A percentile compares a stretch with the other conserved stretches of the same genome.
Evolutionary conservation across 2,888 invertebrate genomes (phyloP).

Genomic region (Cordilura impudica): DNA sequence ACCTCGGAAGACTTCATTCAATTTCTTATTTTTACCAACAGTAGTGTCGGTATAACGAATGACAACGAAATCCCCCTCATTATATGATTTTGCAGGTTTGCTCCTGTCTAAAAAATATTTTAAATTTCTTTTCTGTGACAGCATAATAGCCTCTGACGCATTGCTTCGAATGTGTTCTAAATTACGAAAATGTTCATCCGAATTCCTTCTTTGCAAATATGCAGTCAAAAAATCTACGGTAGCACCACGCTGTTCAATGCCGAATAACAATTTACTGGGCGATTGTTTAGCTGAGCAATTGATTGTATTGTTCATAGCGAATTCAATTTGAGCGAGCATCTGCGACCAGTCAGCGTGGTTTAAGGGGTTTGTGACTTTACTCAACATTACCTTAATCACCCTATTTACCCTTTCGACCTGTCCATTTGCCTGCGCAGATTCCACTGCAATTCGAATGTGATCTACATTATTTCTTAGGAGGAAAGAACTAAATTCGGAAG

Average conservation of each 20-base stretch:
- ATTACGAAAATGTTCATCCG: no score
- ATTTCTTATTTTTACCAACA: no score
- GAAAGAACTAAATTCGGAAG: constrained; percentile 2
- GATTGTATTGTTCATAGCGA: constrained; percentile 68
- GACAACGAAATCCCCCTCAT: constrained; percentile 27
- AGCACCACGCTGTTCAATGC: constrained; percentile 35
- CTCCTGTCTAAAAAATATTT: constrained; percentile 62
- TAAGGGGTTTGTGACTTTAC: no score
- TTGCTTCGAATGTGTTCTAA: no score
- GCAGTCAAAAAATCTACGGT: constrained; percentile 24
- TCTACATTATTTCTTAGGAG: constrained; percentile 31
- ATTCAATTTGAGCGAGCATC: constrained; percentile 48
- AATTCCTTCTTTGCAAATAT: not conserved
- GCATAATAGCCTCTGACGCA: constrained; percentile 20
- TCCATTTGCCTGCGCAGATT: constrained; percentile 48
- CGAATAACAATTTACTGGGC: no score
- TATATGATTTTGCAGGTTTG: no score
- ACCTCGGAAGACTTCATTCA: constrained; percentile 1
- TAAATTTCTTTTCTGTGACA: constrained; percentile 15
- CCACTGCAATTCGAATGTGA: constrained; percentile 35
- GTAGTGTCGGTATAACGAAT: constrained; percentile 62
- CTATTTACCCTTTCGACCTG: constrained; percentile 37
- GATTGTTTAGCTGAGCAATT: constrained; percentile 66
- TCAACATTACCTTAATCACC: constrained; percentile 38
- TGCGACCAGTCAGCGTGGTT: constrained; percentile 31